Evolutionary conservation across 2,888 invertebrate genomes (phyloP).

Genomic region (Deilephila elpenor): DNA sequence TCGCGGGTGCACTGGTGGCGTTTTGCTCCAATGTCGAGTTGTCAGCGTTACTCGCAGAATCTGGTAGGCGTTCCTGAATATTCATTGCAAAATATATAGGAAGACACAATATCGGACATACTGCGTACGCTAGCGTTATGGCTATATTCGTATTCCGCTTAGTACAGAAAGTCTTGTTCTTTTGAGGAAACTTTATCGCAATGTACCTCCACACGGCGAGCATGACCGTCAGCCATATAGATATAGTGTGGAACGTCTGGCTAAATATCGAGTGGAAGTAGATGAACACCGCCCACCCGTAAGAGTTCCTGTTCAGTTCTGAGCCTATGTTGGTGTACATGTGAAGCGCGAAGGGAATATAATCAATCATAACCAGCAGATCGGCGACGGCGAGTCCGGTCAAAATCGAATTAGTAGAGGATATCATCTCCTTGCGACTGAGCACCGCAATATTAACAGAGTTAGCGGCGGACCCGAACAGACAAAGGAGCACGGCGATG

Average conservation of each 20-base stretch:
- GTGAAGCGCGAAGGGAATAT: slow-evolving; percentile 94
- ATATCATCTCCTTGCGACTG: slow-evolving; percentile 94
- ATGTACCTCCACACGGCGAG: slow-evolving; percentile 97
- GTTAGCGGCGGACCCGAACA: slow-evolving; percentile 95
- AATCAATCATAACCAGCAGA: slow-evolving; percentile 96
- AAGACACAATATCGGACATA: slow-evolving; percentile 92
- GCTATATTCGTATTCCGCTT: slow-evolving; percentile 90
- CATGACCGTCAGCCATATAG: slow-evolving; percentile 96
- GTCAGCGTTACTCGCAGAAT: slow-evolving; percentile 38
- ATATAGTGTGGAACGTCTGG: slow-evolving; percentile 94
- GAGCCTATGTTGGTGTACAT: slow-evolving; percentile 87
- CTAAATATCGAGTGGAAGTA: slow-evolving; percentile 95
- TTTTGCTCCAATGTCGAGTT: slow-evolving; percentile 58
- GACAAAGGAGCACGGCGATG: slow-evolving; percentile 92
- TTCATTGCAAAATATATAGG: slow-evolving; percentile 93
- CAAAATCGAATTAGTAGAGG: slow-evolving; percentile 96
- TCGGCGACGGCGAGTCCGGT: slow-evolving; percentile 96
- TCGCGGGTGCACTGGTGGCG: slow-evolving; percentile 51
- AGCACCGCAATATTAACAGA: slow-evolving; percentile 95
- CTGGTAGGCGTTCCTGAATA: slow-evolving; percentile 79
- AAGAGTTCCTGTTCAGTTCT: slow-evolving; percentile 79
- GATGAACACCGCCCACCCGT: slow-evolving; percentile 92
- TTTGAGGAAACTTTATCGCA: slow-evolving; percentile 93
- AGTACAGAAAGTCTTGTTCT: slow-evolving; percentile 92
- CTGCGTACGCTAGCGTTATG: slow-evolving; percentile 90